phyloP scores from a whole-genome alignment of 2,888 invertebrate species.

The Caenorhabditis sp. region DNA sequence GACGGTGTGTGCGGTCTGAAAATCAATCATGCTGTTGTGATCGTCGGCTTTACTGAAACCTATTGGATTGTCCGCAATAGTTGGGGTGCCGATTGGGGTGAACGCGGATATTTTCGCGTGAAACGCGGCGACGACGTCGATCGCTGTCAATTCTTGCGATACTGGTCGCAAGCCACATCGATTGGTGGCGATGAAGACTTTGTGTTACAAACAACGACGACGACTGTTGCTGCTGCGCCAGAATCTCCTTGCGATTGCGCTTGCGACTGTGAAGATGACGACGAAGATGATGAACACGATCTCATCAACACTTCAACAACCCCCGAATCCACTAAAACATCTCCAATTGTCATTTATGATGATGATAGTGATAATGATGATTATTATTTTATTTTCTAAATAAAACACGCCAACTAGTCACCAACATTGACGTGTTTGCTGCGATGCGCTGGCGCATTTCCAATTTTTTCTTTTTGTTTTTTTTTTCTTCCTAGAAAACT shows the following conservation, averaged over 20 bases:
- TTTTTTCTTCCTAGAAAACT: not conserved
- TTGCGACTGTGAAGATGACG: constrained; percentile 29
- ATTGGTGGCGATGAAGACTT: constrained; percentile 22
- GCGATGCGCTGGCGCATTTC: constrained; percentile 2
- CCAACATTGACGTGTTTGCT: not conserved
- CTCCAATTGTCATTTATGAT: no score
- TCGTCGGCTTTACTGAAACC: constrained; percentile 45
- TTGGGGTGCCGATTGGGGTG: constrained; percentile 91
- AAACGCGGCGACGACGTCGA: constrained; percentile 78
- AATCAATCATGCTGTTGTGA: constrained; percentile 53
- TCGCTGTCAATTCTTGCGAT: constrained; percentile 76
- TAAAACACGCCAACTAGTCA: not conserved
- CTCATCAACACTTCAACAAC: not conserved
- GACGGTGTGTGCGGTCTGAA: constrained; percentile 42
- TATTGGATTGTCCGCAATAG: constrained; percentile 54
- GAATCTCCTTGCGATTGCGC: not conserved
- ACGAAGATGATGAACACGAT: constrained; percentile 19
- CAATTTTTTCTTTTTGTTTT: constrained; percentile 24
- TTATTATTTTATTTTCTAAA: not conserved
- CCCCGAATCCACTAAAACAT: no score
- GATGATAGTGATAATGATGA: not conserved
- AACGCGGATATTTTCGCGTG: constrained; percentile 87
- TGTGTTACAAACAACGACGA: constrained; percentile 3
- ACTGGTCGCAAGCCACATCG: constrained; percentile 33
- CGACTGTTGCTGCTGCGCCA: not conserved